A percentile compares a stretch with the other conserved stretches of the same genome.
phyloP scores from a whole-genome alignment of 2,888 invertebrate genomes.

The Philhelius pedissequus region DNA sequence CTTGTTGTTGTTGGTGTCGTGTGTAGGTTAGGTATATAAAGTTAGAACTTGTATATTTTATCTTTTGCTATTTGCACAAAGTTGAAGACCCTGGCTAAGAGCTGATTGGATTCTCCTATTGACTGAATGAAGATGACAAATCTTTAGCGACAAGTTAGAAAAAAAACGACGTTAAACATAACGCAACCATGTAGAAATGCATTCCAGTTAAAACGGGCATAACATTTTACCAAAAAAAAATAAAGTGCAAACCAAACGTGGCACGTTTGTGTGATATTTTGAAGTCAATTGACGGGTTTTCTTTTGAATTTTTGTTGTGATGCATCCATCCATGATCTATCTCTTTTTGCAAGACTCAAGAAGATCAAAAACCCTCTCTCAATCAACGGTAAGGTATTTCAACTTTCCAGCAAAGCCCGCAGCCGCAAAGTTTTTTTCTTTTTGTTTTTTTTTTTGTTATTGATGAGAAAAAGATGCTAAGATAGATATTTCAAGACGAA shows the following conservation, averaged over 20 bases:
- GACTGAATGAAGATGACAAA: constrained; percentile 40
- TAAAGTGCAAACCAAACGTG: constrained; percentile 36
- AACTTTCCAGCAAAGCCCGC: constrained; percentile 55
- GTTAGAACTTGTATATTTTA: constrained; percentile 25
- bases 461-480: constrained; percentile 15
- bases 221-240: not conserved
- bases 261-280: constrained; percentile 24
- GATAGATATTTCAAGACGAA: constrained; percentile 17
- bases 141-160: constrained; percentile 18
- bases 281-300: not conserved
- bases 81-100: not conserved
- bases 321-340: constrained; percentile 9
- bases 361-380: not conserved
- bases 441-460: not conserved
- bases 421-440: constrained; percentile 9
- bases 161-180: not conserved
- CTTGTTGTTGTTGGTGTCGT: not conserved
- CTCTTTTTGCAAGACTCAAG: not conserved
- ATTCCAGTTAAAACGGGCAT: not conserved
- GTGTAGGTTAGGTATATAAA: too few species aligned
- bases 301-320: not conserved
- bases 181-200: constrained; percentile 4
- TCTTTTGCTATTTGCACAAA: not conserved
- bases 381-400: constrained; percentile 35
- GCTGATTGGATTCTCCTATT: constrained; percentile 8